Evolutionary conservation across 2,888 invertebrate genomes (phyloP).

Genomic region (Philhelius pedissequus): DNA sequence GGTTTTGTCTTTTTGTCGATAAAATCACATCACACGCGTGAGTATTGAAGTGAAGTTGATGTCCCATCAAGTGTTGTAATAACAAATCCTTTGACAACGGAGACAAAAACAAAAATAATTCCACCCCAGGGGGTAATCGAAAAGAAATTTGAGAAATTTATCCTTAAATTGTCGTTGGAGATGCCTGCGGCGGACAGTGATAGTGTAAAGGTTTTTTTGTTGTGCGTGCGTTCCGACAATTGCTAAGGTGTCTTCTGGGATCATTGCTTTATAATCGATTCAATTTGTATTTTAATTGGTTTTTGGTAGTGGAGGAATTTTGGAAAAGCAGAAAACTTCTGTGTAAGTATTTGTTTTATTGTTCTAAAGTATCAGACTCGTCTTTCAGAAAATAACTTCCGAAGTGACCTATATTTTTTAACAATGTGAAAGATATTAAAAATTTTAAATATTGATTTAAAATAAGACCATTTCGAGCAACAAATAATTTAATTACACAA

Average conservation of each 20-base stretch:
- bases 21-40: constrained; percentile 38
- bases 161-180: constrained; percentile 57
- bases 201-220: constrained; percentile 15
- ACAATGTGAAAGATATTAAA: neutral
- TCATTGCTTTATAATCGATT: constrained; percentile 79
- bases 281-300: constrained; percentile 79
- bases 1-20: constrained; percentile 22
- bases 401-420: neutral
- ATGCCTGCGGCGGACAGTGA: constrained; percentile 52
- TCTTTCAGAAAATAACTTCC: neutral
- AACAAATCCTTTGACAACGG: constrained; percentile 62
- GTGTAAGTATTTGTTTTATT: neutral
- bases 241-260: constrained; percentile 59
- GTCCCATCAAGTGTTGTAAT: constrained; percentile 59
- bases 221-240: constrained; percentile 33
- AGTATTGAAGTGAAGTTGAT: constrained; percentile 31
- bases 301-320: constrained; percentile 59
- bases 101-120: constrained; percentile 75
- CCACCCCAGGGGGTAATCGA: constrained; percentile 78
- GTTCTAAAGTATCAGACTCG: neutral
- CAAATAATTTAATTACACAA: no score
- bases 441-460: no score
- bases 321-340: neutral
- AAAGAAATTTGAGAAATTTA: constrained; percentile 74
- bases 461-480: no score